phyloP scores from a whole-genome alignment of 2,113 vertebrate species.

The Tapirus terrestris region DNA sequence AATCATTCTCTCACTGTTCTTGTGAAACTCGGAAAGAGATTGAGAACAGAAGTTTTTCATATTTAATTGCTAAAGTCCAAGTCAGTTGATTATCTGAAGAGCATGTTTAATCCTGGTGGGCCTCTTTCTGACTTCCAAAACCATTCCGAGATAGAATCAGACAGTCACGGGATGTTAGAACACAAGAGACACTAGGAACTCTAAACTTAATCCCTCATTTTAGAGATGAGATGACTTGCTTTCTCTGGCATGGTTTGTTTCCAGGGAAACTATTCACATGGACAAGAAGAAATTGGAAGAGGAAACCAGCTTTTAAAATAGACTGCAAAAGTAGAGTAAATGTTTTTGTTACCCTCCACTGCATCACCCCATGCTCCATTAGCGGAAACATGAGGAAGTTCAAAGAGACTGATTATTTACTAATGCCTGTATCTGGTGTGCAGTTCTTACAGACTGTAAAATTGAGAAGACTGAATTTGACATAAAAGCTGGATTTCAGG shows the following conservation, averaged over 20 bases:
- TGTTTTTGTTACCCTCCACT: background rate
- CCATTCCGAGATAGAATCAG: background rate
- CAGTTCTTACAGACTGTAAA: conserved; percentile 79
- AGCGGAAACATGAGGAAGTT: background rate
- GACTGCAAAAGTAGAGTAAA: background rate
- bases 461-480: conserved; percentile 86
- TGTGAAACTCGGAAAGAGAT: background rate
- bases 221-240: background rate
- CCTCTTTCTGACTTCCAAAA: background rate
- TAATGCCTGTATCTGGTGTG: background rate
- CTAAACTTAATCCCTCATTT: background rate
- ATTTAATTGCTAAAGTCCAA: background rate
- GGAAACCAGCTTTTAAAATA: background rate
- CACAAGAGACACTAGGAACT: background rate
- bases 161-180: background rate
- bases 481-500: conserved; percentile 86
- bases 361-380: no score
- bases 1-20: background rate
- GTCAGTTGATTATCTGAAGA: background rate
- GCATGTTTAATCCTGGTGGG: background rate
- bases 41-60: background rate
- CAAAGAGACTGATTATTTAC: background rate
- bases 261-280: background rate
- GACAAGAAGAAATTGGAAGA: background rate
- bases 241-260: background rate